These are phyloP conservation scores for Lipophrys pholis DNA, from an alignment of 2,113 vertebrate species.

Conservation along the genomic window DNA sequence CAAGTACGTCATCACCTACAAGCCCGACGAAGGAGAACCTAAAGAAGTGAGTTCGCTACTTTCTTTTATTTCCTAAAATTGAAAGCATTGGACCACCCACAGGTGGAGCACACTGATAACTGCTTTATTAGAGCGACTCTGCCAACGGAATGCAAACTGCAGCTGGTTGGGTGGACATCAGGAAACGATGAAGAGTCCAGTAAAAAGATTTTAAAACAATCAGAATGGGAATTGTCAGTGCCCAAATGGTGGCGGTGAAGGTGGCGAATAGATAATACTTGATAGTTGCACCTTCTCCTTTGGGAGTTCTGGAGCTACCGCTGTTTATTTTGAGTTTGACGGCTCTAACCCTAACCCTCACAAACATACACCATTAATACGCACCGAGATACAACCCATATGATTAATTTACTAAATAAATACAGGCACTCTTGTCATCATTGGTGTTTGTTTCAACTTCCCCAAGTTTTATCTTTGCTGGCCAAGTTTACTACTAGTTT, in stretches of 20 bases:
- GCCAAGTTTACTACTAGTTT: slow-evolving; percentile 43
- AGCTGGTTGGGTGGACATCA: slow-evolving; percentile 59
- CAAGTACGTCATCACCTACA: slow-evolving; percentile 92
- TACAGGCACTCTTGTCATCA: no score
- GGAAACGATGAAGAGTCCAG: slow-evolving; percentile 44
- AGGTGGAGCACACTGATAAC: no score
- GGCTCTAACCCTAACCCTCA: not conserved
- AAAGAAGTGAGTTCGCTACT: slow-evolving; percentile 87
- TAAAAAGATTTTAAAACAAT: slow-evolving; percentile 48
- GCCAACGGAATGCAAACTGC: slow-evolving; percentile 51
- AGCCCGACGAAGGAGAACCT: slow-evolving; percentile 84
- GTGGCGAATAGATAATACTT: slow-evolving; percentile 41
- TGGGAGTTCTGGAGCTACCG: slow-evolving; percentile 43
- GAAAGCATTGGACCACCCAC: no score
- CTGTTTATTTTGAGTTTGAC: no score
- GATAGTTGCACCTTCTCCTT: slow-evolving; percentile 24
- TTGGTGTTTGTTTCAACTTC: slow-evolving; percentile 41
- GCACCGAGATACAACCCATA: slow-evolving; percentile 17
- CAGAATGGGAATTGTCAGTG: slow-evolving; percentile 24
- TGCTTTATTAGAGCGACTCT: slow-evolving; percentile 29
- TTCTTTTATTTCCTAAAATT: not conserved
- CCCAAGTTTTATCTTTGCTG: slow-evolving; percentile 20
- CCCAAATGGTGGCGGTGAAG: slow-evolving; percentile 18
- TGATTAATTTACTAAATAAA: slow-evolving; percentile 22
- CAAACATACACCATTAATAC: slow-evolving; percentile 9